Conservation (phyloP, 37 sponge, comb jelly and placozoan species). For the Chondrosia reniformis region DNA sequence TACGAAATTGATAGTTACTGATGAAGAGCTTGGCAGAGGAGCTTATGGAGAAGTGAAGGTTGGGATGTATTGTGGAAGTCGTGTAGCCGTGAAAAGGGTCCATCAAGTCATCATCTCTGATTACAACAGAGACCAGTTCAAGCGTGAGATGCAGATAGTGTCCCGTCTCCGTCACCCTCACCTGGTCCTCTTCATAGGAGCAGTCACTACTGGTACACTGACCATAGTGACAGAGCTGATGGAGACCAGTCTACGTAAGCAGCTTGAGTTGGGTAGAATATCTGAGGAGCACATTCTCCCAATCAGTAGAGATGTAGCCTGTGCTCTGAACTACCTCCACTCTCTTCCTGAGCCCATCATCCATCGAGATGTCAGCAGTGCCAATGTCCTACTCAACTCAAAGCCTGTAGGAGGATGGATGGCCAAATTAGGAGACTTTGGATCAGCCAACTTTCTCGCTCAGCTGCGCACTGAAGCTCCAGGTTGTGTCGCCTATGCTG, state of each 20-base stretch:
- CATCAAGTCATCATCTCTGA: slow-evolving; percentile 39
- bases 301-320: slow-evolving; percentile 42
- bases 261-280: slow-evolving; percentile 35
- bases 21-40: slow-evolving; percentile 59
- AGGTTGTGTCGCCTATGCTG: slow-evolving; percentile 50
- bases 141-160: slow-evolving; percentile 57
- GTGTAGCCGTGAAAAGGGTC: slow-evolving; percentile 66
- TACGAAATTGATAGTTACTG: slow-evolving; percentile 32
- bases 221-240: slow-evolving; percentile 73
- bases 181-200: slow-evolving; percentile 70
- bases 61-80: slow-evolving; percentile 49
- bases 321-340: slow-evolving; percentile 72
- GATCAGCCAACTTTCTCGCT: slow-evolving; percentile 53
- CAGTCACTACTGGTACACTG: slow-evolving; percentile 3
- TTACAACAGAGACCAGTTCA: slow-evolving; percentile 32
- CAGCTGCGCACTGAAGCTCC: slow-evolving; percentile 28
- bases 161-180: slow-evolving; percentile 61
- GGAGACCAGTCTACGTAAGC: slow-evolving; percentile 47
- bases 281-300: slow-evolving; percentile 31
- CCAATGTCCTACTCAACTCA: slow-evolving; percentile 58
- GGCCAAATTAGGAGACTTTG: slow-evolving; percentile 72
- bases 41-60: slow-evolving; percentile 44
- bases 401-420: slow-evolving; percentile 31
- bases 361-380: slow-evolving; percentile 77
- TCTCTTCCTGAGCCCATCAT: slow-evolving; percentile 58